Evolutionary conservation across 2,797 vertebrate genomes (phyloP), one percentile per base, ranked within the genome.

Genomic region (Hyperoplus lanceolatus): DNA sequence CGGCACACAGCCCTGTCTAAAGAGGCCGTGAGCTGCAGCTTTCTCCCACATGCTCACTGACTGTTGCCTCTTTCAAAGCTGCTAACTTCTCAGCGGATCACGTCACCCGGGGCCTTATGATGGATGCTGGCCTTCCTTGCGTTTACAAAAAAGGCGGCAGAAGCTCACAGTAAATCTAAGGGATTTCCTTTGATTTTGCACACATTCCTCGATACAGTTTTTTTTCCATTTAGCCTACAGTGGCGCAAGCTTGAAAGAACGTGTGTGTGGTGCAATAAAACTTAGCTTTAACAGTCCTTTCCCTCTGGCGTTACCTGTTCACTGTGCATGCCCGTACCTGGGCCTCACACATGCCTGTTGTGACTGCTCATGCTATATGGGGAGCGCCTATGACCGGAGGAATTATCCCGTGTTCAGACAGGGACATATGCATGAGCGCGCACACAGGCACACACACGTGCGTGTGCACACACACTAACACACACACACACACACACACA

Each of bases 231-330:
- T 87, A 53, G 82, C 90, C 86, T 66, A 29, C 72, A 88, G 92
- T 85, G 0, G 46, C 3, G 6, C n/a, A 42, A 70, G 74, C 70
- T 73, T 29, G 29, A 70, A 54, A 81, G 66, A 63, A 45, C 1
- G 67, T 86, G 90, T 87, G 90, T 90, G 90, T 80, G 89, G 86
- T 15, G 75, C 84, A 89, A 83, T 91, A 91, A 90, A 93, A 80
- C n/a, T 36, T 39, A 21, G 46, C 65, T 82, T 81, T 81, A 86
- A 83, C 82, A 86, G 85, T 89, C 29, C 73, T 70, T 70, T 83
- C 82, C 80, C 78, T 55, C 55, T 71, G 83, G 90, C 87, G 3
- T 66, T 87, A 92, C 88, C 90, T 91, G 84, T 18, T 80, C 64
- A 2, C 54, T 62, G 74, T 83, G 84, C 90, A 73, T 81, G 91